Conservation (phyloP, 2,797 vertebrate genomes). For the Melanotaenia maccullochi region DNA sequence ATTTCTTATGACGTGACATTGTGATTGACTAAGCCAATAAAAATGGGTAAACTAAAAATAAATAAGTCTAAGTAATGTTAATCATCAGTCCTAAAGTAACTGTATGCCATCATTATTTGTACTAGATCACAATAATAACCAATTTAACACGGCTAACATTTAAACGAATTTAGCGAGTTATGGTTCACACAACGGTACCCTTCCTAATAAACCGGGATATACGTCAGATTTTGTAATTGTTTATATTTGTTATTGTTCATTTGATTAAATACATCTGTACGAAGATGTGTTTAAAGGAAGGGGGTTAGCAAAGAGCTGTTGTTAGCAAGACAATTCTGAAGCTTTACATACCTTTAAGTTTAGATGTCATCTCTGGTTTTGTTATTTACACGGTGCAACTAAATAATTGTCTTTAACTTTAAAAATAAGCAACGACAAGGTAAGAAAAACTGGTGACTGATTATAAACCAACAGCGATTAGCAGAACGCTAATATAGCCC, state of each 20-base stretch:
- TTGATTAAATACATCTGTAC: no score
- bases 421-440: neutral
- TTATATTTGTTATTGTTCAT: neutral
- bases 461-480: neutral
- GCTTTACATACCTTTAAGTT: conserved; percentile 79
- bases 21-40: no score
- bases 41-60: no score
- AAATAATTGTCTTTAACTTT: neutral
- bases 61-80: no score
- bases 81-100: no score
- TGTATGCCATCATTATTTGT: no score
- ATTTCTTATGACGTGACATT: no score
- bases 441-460: accelerated
- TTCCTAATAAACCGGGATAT: no score
- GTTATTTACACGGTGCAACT: neutral
- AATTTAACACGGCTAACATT: no score
- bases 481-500: neutral
- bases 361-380: conserved; percentile 78
- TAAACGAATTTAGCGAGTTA: no score
- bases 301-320: neutral
- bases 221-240: neutral
- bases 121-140: no score
- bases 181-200: no score
- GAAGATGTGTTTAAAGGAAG: neutral
- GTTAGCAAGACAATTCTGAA: conserved; percentile 33